These are phyloP conservation scores for Leucozona laternaria DNA, from an alignment of 2,888 invertebrate genomes.

Conservation along the genomic window DNA sequence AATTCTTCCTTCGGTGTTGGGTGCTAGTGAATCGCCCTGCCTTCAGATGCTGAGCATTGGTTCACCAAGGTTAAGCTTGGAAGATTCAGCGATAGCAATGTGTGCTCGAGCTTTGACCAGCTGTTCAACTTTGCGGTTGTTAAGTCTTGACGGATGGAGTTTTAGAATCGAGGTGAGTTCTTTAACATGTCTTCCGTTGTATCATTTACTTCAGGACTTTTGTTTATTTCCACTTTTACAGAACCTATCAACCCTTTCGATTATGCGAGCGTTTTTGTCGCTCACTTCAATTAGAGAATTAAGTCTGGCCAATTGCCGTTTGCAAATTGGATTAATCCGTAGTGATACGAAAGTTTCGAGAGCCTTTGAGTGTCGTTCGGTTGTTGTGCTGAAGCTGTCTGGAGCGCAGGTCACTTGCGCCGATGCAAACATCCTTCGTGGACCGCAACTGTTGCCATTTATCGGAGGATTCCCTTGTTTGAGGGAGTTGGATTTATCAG, in stretches of 20 bases:
- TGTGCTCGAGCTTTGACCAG: conserved; percentile 80
- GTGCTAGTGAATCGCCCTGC: conserved; percentile 85
- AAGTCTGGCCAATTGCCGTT: conserved; percentile 84
- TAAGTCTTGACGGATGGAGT: conserved; percentile 86
- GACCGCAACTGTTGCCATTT: conserved; percentile 84
- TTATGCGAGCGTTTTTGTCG: conserved; percentile 84
- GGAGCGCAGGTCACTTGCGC: conserved; percentile 84
- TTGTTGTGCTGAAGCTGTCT: conserved; percentile 84
- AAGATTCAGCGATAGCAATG: conserved; percentile 83
- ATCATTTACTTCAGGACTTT: neutral
- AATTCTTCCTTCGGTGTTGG: conserved; percentile 85
- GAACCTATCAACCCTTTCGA: conserved; percentile 82
- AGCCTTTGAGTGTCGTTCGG: conserved; percentile 83
- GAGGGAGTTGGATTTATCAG: conserved; percentile 84
- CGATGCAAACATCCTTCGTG: conserved; percentile 84
- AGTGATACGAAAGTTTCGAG: conserved; percentile 76
- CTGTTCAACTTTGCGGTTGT: conserved; percentile 84
- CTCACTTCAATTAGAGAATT: conserved; percentile 85
- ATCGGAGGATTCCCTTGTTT: conserved; percentile 84
- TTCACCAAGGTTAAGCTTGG: conserved; percentile 85
- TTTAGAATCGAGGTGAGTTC: conserved; percentile 85
- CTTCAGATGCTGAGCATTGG: conserved; percentile 85
- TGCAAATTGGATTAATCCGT: conserved; percentile 83
- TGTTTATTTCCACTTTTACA: conserved; percentile 44
- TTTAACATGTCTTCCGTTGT: neutral